phyloP scores from a whole-genome alignment of 2,797 vertebrate species.

The Xiphophorus birchmanni region DNA sequence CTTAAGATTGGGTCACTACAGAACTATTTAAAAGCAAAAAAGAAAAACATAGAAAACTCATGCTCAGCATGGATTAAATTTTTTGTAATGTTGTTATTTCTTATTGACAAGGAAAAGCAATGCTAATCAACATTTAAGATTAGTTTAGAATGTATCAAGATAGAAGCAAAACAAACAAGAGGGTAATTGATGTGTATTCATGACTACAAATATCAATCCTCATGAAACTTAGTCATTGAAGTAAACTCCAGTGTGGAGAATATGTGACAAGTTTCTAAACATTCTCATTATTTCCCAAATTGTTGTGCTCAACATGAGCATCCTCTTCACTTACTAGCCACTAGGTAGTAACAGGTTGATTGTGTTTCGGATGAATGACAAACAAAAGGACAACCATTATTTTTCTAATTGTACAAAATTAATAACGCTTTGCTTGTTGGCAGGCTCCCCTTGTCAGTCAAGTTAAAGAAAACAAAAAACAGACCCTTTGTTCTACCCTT shows the following conservation, averaged over 20 bases:
- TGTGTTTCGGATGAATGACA: constrained; percentile 9
- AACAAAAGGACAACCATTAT: background rate
- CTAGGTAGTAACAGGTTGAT: background rate
- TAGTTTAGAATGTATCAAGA: background rate
- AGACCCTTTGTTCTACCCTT: constrained; percentile 10
- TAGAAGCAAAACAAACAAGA: background rate
- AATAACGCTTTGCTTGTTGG: constrained; percentile 30
- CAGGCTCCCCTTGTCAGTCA: constrained; percentile 37
- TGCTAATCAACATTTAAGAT: background rate
- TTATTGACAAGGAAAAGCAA: background rate
- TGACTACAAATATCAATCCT: background rate
- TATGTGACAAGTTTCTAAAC: background rate
- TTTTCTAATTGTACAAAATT: constrained; percentile 8
- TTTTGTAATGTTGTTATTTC: background rate
- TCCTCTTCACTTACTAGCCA: background rate
- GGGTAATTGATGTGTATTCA: background rate
- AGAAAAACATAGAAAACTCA: background rate
- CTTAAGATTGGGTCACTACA: background rate
- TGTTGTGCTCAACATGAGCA: background rate
- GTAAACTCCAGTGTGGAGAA: background rate
- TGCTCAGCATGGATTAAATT: background rate
- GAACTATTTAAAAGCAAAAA: background rate
- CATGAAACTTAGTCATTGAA: background rate
- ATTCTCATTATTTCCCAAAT: background rate
- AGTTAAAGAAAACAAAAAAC: constrained; percentile 33